Base-by-base conservation (phyloP, 2,888 invertebrate genomes). In the Tricholauxania praeusta region DNA sequence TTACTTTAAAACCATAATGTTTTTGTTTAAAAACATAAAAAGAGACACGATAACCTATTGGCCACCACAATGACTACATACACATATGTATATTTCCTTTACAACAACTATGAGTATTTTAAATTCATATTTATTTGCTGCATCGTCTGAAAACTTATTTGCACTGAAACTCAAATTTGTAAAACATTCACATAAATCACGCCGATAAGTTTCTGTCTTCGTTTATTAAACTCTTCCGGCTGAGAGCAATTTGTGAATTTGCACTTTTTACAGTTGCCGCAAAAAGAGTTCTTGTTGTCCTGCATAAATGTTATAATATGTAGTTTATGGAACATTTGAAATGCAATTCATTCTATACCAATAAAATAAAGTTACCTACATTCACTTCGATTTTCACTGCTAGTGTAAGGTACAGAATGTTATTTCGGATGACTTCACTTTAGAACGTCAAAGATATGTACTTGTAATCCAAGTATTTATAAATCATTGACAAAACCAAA, bases 71-170 rank as follows among this genome's bases (percentile, higher is more conserved):
- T 39, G 1, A 39, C 10, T 10, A 10, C 7, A 10, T 39, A 39
- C 8, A 2, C 8, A 39, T 0, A 10, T 10, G 4, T 3, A 28
- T 39, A 10, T 39, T 39, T 39, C 5, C 10, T 1, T 39, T 39
- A 39, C 39, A 39, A 39, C 8, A 39, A 39, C 39, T 10, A 10
- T 4, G 39, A 39, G 0, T 39, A 39, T 39, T 10, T 39, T 28
- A 28, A 28, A 28, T 28, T 39, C 39, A 10, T 1, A 10, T 39
- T 39, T 39, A 39, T 39, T 39, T 39, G 39, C 39, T 39, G 1
- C 39, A 80, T 81, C 77, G 79, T 76, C 76, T 76, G 70, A 75
- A 78, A 77, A 80, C 75, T 75, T 63, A 4, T 12, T 63, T 39
- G 63, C 47, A 7, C 47, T 48, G 48, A 48, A 39, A 39, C 10